Evolutionary conservation across 2,797 vertebrate genomes (phyloP), one percentile per base, ranked within the genome.

Genomic region (Furcifer pardalis): DNA sequence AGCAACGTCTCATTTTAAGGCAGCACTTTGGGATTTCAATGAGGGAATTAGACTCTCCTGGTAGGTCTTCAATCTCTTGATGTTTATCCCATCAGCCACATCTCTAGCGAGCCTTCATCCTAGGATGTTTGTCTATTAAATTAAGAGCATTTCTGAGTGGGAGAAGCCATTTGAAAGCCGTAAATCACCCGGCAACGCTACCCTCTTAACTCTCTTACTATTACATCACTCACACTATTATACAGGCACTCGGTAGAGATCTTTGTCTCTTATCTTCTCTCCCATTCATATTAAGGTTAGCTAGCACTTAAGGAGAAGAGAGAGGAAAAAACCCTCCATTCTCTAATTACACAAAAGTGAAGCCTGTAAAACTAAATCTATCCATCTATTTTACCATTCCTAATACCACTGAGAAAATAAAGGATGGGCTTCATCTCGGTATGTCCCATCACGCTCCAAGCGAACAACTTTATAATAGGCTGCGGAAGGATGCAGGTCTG

Each of bases 61-160:
- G 89, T 80, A 92, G 92, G 89, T 93, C 94, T 95, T 95, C 93
- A 95, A 93, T 95, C 91, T 95, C 92, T 88, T 1, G 21, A 87
- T 93, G 92, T 94, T 94, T 94, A 94, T 94, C 91, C 93, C 92
- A 94, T 94, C 94, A 93, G 87, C 83, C 81, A 83, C 5, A 2
- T 93, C 92, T 95, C 94, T 89, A 89, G 92, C 7, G 79, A 94
- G 90, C 84, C 90, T 91, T 95, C 94, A 93, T 94, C 91, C 91
- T 91, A 91, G 91, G 91, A 95, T 96, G 91, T 95, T 95, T 95
- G 94, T 94, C 94, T 95, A 95, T 94, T 96, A 95, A 95, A 95
- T 94, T 94, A 95, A 94, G 93, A 94, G 92, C 92, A 94, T 94
- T 96, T 91, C 91, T 93, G 91, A 92, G 90, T 81, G 87, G 88